Evolutionary conservation across 2,888 invertebrate species (phyloP).

Genomic region (Apodemia hepburni): DNA sequence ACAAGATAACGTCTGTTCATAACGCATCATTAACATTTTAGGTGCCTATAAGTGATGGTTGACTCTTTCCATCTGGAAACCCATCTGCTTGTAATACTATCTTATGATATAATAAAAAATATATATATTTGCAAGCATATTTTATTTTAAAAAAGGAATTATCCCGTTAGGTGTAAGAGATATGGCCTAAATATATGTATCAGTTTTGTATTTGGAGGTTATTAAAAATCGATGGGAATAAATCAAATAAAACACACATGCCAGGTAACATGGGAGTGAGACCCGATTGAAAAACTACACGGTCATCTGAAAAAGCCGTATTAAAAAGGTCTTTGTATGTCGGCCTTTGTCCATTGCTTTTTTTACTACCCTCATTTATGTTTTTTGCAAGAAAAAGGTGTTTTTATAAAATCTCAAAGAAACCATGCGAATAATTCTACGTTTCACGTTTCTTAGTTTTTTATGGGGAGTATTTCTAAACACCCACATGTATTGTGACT

Average conservation of each 20-base stretch:
- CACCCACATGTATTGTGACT: constrained; percentile 69
- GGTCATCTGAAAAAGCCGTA: constrained; percentile 59
- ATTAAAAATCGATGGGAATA: neutral
- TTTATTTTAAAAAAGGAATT: too few relatives aligned
- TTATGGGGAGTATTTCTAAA: constrained; percentile 52
- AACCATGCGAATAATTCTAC: constrained; percentile 78
- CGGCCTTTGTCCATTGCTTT: constrained; percentile 71
- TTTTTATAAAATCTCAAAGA: constrained; percentile 72
- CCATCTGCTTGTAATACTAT: too few relatives aligned
- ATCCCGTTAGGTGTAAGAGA: too few relatives aligned
- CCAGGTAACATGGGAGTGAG: constrained; percentile 29
- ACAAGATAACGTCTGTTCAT: too few relatives aligned
- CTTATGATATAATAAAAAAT: too few relatives aligned
- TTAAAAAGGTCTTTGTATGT: constrained; percentile 57
- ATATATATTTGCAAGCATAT: too few relatives aligned
- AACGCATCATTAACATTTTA: too few relatives aligned
- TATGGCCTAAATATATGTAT: too few relatives aligned
- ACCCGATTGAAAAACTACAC: constrained; percentile 49
- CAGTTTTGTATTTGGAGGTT: neutral
- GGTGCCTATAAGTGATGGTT: too few relatives aligned
- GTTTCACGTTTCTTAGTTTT: constrained; percentile 74
- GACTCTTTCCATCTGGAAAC: too few relatives aligned
- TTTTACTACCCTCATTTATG: constrained; percentile 63
- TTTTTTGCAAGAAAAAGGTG: constrained; percentile 67
- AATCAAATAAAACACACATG: constrained; percentile 13